These are phyloP conservation scores for Pachypanchax playfairii DNA, from an alignment of 2,113 vertebrate genomes.

Conservation along the genomic window DNA sequence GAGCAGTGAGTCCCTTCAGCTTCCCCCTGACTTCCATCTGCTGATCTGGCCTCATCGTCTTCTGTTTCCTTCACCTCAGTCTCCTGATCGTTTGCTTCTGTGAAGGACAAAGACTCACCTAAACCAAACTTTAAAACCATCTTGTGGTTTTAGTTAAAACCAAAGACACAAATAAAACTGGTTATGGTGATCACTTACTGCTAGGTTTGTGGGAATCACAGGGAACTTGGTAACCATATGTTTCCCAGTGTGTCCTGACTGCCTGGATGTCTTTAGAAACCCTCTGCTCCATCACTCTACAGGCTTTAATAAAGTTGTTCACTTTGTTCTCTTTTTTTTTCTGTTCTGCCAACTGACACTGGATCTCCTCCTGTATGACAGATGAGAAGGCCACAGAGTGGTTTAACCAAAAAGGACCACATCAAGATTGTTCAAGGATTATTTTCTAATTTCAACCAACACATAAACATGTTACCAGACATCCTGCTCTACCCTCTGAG, in stretches of 20 bases:
- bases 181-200: conserved; percentile 71
- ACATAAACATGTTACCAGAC: no score
- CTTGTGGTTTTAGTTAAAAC: background rate
- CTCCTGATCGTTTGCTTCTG: conserved; percentile 35
- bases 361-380: conserved; percentile 77
- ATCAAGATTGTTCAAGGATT: no score
- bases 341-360: conserved; percentile 69
- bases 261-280: conserved; percentile 78
- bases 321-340: conserved; percentile 63
- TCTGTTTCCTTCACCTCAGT: conserved; percentile 16
- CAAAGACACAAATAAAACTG: background rate
- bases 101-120: background rate
- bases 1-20: background rate
- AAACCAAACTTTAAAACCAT: background rate
- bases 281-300: conserved; percentile 81
- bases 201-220: conserved; percentile 37
- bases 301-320: conserved; percentile 80
- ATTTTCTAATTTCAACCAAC: no score
- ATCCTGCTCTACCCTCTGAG: no score
- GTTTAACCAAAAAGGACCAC: no score
- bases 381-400: background rate
- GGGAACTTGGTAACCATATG: conserved; percentile 82
- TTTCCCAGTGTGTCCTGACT: conserved; percentile 82
- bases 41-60: conserved; percentile 24
- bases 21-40: conserved; percentile 33